Conservation (phyloP, 2,113 vertebrate genomes). For the Oceanodroma tethys region DNA sequence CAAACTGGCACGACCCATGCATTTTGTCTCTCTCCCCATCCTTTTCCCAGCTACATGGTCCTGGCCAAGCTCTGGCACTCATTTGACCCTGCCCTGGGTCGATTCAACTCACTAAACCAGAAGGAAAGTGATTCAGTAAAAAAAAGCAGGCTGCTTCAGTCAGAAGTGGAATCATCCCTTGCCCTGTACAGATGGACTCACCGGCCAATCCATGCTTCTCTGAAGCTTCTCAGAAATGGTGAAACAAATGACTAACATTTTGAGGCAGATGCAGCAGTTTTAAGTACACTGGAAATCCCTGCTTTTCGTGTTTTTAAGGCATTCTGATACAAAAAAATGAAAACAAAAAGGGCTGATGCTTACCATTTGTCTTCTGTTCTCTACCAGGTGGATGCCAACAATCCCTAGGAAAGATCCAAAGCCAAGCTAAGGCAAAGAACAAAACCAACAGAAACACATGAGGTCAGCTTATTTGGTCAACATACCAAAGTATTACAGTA, state of each 20-base stretch:
- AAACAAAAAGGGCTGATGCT: conserved; percentile 43
- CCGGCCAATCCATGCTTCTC: not conserved
- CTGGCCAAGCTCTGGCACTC: not conserved
- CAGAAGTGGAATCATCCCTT: not conserved
- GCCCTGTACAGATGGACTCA: not conserved
- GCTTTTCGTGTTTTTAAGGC: not conserved
- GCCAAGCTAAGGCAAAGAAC: conserved; percentile 82
- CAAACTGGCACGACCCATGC: not conserved
- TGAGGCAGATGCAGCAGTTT: not conserved
- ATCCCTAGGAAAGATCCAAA: conserved; percentile 92
- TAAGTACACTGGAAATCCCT: not conserved
- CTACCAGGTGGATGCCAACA: conserved; percentile 87
- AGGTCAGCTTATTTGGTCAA: not conserved
- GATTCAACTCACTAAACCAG: not conserved
- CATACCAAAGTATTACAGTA: not conserved
- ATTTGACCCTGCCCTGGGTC: not conserved
- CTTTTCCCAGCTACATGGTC: not conserved
- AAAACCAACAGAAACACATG: conserved; percentile 34
- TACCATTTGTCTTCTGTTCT: conserved; percentile 94
- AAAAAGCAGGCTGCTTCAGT: not conserved
- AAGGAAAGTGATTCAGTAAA: not conserved
- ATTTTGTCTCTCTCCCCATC: not conserved
- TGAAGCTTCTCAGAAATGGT: not conserved
- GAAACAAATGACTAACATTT: not conserved
- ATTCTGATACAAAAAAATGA: fast-evolving